phyloP scores from a whole-genome alignment of 35 echinoderm and acorn worm genomes.

The Diadema setosum region DNA sequence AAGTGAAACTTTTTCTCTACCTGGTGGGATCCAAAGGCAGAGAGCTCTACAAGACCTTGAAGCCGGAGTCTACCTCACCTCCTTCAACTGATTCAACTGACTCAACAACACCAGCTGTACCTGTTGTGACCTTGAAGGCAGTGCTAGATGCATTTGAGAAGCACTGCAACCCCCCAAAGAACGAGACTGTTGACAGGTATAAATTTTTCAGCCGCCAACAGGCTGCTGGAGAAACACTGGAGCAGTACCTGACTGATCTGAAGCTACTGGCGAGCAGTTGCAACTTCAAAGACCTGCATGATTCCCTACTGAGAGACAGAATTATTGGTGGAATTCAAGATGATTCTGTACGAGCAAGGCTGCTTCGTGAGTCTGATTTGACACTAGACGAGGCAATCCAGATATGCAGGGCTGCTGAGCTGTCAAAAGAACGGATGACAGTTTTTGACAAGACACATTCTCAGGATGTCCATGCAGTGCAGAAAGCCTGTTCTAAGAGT shows the following conservation, averaged over 20 bases:
- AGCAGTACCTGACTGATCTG: background rate
- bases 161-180: constrained; percentile 5
- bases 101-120: no score
- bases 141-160: background rate
- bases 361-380: background rate
- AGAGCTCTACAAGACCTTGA: background rate
- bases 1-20: constrained; percentile 27
- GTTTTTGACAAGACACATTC: background rate
- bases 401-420: constrained; percentile 20
- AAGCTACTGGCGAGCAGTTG: no score
- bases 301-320: constrained; percentile 35
- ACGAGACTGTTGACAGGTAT: constrained; percentile 17
- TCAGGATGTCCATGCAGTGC: no score
- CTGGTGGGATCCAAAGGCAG: constrained; percentile 15
- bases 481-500: background rate
- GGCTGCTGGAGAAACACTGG: background rate
- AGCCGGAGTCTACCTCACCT: no score
- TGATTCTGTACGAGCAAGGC: background rate
- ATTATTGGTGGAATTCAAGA: constrained; percentile 21
- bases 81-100: no score
- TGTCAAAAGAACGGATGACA: constrained; percentile 7
- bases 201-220: constrained; percentile 6
- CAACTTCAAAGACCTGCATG: constrained; percentile 5
- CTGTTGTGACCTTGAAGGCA: constrained; percentile 11
- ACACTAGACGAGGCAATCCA: background rate